Conservation (phyloP, 2,888 invertebrate species). For the Allacma fusca region DNA sequence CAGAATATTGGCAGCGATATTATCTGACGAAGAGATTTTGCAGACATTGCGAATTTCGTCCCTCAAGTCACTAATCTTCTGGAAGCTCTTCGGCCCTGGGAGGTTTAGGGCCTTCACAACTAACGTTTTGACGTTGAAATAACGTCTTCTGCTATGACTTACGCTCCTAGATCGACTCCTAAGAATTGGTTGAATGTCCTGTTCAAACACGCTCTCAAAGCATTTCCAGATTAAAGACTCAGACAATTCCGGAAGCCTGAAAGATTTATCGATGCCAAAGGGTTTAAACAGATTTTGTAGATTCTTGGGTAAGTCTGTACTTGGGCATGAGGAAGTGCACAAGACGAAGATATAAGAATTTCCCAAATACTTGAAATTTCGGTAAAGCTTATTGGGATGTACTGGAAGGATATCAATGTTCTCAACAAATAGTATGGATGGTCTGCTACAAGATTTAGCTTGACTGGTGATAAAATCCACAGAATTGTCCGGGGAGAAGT, state of each 20-base stretch:
- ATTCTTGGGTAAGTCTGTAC: background rate
- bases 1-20: background rate
- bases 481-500: background rate
- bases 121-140: too few species aligned
- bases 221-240: background rate
- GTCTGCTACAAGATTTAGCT: slow-evolving; percentile 13
- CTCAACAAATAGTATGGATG: slow-evolving; percentile 21
- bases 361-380: background rate
- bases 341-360: slow-evolving; percentile 18
- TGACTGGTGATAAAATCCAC: background rate
- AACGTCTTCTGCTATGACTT: too few species aligned
- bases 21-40: background rate
- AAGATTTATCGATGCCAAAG: background rate
- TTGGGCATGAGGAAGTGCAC: background rate
- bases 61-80: background rate
- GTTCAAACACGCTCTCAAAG: background rate
- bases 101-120: too few species aligned
- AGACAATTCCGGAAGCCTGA: background rate
- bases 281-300: slow-evolving; percentile 3
- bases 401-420: slow-evolving; percentile 3
- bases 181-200: background rate
- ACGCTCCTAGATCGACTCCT: too few species aligned
- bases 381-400: background rate
- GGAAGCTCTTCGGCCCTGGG: background rate
- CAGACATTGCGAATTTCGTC: background rate